Base-by-base conservation (phyloP, 2,113 vertebrate species). In the Trochalopteron elliotii region DNA sequence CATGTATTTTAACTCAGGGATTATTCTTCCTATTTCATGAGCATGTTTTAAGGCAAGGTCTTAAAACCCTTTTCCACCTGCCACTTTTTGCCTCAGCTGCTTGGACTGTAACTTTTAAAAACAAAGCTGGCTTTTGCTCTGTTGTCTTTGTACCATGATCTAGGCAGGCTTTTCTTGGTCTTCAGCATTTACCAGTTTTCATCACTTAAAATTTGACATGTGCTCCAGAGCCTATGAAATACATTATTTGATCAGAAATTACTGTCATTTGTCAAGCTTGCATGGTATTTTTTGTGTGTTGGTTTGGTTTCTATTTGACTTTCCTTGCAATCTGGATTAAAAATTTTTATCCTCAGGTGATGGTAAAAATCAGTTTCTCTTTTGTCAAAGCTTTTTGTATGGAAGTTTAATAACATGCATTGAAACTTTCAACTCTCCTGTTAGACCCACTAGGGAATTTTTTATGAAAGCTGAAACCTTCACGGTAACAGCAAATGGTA, bases 241-340 rank as follows among this genome's bases (percentile, higher is more conserved):
- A 9, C 14, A 17, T n/a, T 50, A 42, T 92, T 92, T 72, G 37
- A 53, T 65, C 50, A 67, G 59, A 89, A 86, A 37, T 37, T 52
- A 55, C 33, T 71, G 69, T 33, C 2, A 0, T 28, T 30, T 39
- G 20, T 44, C 42, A 22, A 57, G 31, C 9, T 28, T 69, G 15
- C 0, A 1, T 83, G 63, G 18, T 60, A 69, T 44, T 70, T 15
- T 53, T 5, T 50, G 6, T 30, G 6, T 35, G 22, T 50, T 87
- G 50, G 19, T 64, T 91, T 80, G 53, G 15, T 84, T 91, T 93
- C 84, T 89, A 11, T 84, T 90, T 90, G 60, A 78, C 69, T 93
- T 93, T 45, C 28, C 69, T 70, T 74, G 25, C 9, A 50, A 30
- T 75, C 33, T 72, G 63, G 15, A 80, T 56, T 52, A 42, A 37